Evolutionary conservation across 2,113 vertebrate genomes (phyloP), one percentile per base, ranked within the genome.

Genomic region (Varanus salvator): DNA sequence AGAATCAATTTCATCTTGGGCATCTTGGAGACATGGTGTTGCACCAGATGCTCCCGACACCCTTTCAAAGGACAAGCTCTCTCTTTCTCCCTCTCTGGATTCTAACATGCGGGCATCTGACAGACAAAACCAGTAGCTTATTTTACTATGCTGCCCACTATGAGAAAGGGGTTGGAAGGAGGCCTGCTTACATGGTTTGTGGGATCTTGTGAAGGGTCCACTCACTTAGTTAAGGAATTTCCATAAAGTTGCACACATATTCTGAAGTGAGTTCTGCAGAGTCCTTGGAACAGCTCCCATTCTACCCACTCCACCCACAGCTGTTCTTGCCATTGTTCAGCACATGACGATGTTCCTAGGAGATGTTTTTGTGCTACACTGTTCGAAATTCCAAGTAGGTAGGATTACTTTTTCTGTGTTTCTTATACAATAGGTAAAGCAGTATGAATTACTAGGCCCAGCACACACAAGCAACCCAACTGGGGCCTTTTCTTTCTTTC

Each of bases 91-190:
- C n/a, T 60, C 54, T 60, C 57, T 86, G 29, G 17, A 82, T 50
- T 82, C 57, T 93, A 90, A 66, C 69, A 68, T 93, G 87, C 27
- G n/a, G 34, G 75, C 78, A 89, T 93, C 69, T 87, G 83, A 91
- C 91, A 85, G 86, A 90, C 75, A 91, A 94, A 96, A 93, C 83
- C 64, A 71, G 88, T 57, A 77, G 85, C 88, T 90, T 93, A 90
- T 92, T 94, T 92, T 91, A 92, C 87, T 90, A 76, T 74, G 57
- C 31, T 87, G 66, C 87, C 89, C 90, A 72, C 90, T 68, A 78
- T 93, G 92, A 87, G 77, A 93, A 86, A 3, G 52, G 38, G 89
- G 34, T 92, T 90, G 88, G 90, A 91, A 81, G 3, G 38, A 3
- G 38, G 85, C 77, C 83, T 80, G 87, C 77, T 87, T 8, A 23